Conservation (phyloP, 2,888 invertebrate genomes). For the Trimorus sp. region DNA sequence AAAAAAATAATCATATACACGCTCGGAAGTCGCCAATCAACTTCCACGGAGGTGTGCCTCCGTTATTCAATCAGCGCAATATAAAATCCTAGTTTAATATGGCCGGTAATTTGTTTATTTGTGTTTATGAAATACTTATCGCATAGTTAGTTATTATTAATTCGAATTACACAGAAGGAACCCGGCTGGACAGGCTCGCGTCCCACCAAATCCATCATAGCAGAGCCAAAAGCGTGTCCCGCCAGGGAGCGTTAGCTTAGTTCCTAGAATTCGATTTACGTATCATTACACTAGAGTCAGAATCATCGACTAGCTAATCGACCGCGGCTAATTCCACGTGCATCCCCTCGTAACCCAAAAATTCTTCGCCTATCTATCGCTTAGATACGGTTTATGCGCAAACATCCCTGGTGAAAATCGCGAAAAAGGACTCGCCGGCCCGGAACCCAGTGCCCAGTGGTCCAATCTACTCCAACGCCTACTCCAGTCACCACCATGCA, state of each 20-base stretch:
- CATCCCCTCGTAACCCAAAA: constrained; percentile 39
- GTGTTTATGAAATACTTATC: constrained; percentile 71
- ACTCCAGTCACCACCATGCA: constrained; percentile 34
- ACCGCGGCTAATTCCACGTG: constrained; percentile 52
- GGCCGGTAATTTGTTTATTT: constrained; percentile 77
- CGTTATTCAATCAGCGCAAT: constrained; percentile 70
- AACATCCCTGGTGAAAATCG: constrained; percentile 40
- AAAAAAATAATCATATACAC: constrained; percentile 60
- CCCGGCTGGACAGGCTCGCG: neutral
- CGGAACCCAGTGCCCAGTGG: constrained; percentile 8
- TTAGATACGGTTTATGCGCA: constrained; percentile 55
- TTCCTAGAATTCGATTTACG: constrained; percentile 71
- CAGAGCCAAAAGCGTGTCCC: neutral
- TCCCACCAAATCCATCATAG: neutral
- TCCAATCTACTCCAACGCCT: constrained; percentile 24
- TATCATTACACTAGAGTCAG: constrained; percentile 67
- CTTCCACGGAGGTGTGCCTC: constrained; percentile 13
- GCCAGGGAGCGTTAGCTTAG: constrained; percentile 72
- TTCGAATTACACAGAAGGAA: constrained; percentile 70
- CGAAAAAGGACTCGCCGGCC: constrained; percentile 18
- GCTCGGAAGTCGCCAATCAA: constrained; percentile 31
- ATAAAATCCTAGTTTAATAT: constrained; percentile 77
- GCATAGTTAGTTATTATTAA: constrained; percentile 72
- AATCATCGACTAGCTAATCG: constrained; percentile 70
- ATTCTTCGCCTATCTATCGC: constrained; percentile 63